Percentiles rank a stretch among this genome's conserved stretches.
These are phyloP conservation scores for Hedya salicella DNA, from an alignment of 2,888 invertebrate species.

Conservation along the genomic window DNA sequence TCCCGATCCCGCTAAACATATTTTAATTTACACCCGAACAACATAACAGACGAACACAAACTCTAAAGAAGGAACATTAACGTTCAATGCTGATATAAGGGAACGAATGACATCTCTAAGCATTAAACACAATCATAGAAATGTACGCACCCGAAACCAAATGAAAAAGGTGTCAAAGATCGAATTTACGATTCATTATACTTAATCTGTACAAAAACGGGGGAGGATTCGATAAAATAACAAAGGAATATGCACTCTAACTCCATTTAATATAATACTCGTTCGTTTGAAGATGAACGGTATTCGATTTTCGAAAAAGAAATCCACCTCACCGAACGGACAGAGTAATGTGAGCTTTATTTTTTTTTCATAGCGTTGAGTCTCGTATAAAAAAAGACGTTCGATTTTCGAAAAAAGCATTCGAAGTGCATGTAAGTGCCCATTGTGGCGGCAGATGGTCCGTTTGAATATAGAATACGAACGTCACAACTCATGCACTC, in stretches of 20 bases:
- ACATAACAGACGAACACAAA: conserved; percentile 44
- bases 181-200: conserved; percentile 85
- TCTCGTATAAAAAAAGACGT: conserved; percentile 48
- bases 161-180: conserved; percentile 85
- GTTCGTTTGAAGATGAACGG: conserved; percentile 44
- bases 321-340: conserved; percentile 56
- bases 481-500: conserved; percentile 54
- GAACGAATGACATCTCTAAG: conserved; percentile 42
- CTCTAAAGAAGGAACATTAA: conserved; percentile 46
- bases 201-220: conserved; percentile 80
- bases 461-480: conserved; percentile 62
- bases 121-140: conserved; percentile 69
- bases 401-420: conserved; percentile 75
- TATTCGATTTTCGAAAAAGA: conserved; percentile 72
- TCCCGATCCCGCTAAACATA: conserved; percentile 62
- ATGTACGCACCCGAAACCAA: conserved; percentile 75
- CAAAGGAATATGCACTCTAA: conserved; percentile 50
- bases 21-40: conserved; percentile 69
- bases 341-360: conserved; percentile 50
- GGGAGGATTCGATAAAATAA: conserved; percentile 54
- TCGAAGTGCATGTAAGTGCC: conserved; percentile 78
- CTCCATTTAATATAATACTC: accelerated
- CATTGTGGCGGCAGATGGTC: conserved; percentile 82
- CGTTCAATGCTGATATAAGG: conserved; percentile 33
- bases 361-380: accelerated